Conservation (phyloP, 2,888 invertebrate genomes). For the Coenonympha glycerion region DNA sequence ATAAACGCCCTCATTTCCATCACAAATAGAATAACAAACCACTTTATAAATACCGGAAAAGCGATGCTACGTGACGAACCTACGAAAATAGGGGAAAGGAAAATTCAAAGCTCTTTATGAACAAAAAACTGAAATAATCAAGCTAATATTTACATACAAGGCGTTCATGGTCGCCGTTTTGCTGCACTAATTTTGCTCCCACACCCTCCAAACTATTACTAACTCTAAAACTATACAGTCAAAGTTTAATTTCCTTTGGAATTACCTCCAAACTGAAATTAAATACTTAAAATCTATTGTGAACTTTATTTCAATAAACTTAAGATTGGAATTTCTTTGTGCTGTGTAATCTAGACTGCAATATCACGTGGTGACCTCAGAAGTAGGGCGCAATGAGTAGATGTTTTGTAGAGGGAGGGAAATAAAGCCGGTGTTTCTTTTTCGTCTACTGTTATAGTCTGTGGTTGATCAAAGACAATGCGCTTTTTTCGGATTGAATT, state of each 20-base stretch:
- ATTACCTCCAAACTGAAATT: neutral
- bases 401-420: slow-evolving; percentile 6
- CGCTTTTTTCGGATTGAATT: neutral
- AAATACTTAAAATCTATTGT: neutral
- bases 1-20: neutral
- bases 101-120: slow-evolving; percentile 3
- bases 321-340: neutral
- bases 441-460: slow-evolving; percentile 5
- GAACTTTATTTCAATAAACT: neutral
- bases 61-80: neutral
- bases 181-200: slow-evolving; percentile 5
- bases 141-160: slow-evolving; percentile 15
- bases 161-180: slow-evolving; percentile 12
- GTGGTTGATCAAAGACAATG: slow-evolving; percentile 4
- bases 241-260: neutral
- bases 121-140: slow-evolving; percentile 10
- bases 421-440: slow-evolving; percentile 5
- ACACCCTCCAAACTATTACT: neutral
- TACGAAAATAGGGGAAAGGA: neutral
- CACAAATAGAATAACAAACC: neutral
- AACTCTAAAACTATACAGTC: neutral
- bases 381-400: slow-evolving; percentile 14
- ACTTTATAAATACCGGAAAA: slow-evolving; percentile 2
- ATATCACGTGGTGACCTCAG: slow-evolving; percentile 13
- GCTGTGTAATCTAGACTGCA: neutral